Conservation (phyloP, 2,797 vertebrate species). For the Ctenopoma kingsleyae region DNA sequence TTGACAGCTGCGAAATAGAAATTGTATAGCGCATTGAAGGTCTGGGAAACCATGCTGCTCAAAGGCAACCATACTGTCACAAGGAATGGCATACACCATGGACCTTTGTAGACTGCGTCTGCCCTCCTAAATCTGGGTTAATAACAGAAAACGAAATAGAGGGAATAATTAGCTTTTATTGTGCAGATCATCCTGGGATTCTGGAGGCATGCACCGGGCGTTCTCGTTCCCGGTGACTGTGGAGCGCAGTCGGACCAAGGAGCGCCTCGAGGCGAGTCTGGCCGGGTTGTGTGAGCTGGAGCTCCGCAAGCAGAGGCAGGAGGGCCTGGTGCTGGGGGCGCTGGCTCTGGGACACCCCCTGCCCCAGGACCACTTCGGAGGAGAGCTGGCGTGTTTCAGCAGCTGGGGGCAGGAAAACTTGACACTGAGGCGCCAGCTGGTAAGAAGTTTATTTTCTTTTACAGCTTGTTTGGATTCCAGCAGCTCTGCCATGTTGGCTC, state of each 20-base stretch:
- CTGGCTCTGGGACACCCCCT: conserved; percentile 82
- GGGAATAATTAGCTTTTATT: conserved; percentile 4
- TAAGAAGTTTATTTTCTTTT: conserved; percentile 74
- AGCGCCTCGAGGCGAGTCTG: conserved; percentile 89
- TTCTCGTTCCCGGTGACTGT: conserved; percentile 87
- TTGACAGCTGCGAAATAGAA: conserved; percentile 84
- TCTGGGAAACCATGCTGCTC: conserved; percentile 56
- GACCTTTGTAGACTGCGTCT: conserved; percentile 27
- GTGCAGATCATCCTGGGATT: conserved; percentile 7
- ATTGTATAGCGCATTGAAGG: conserved; percentile 56
- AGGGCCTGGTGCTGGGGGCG: conserved; percentile 89
- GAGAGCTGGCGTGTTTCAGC: conserved; percentile 72
- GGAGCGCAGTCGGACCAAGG: conserved; percentile 88
- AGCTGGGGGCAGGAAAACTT: conserved; percentile 84
- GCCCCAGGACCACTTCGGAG: conserved; percentile 60
- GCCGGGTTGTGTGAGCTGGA: conserved; percentile 91
- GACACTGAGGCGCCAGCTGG: conserved; percentile 86
- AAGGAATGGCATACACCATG: conserved; percentile 46
- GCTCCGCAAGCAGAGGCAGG: conserved; percentile 89
- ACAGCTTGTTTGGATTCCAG: conserved; percentile 34
- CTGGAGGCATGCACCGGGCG: conserved; percentile 84
- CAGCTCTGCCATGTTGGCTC: conserved; percentile 7
- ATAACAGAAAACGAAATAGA: background rate
- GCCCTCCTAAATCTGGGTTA: conserved; percentile 47
- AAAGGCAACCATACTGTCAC: conserved; percentile 36